Evolutionary conservation across 2,113 vertebrate species (phyloP).

Genomic region (Hippocampus comes): DNA sequence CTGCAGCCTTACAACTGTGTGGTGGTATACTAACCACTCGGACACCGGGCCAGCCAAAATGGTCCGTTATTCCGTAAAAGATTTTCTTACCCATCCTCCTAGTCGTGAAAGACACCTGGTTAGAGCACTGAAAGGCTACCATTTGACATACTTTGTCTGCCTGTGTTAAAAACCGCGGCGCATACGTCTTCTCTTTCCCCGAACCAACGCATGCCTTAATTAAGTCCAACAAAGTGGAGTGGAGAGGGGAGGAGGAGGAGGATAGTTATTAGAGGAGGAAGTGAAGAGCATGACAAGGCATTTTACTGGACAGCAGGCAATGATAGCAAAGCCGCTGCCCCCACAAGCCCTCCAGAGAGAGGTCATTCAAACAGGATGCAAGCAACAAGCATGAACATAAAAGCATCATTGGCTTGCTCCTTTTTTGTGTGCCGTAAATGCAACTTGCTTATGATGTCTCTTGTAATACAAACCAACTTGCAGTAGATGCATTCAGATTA

Average conservation of each 20-base stretch:
- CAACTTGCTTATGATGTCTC: not conserved
- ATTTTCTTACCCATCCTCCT: not conserved
- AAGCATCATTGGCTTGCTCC: not conserved
- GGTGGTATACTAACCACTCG: too few relatives aligned
- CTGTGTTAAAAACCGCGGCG: slow-evolving; percentile 24
- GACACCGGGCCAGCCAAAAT: too few relatives aligned
- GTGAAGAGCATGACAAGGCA: slow-evolving; percentile 64
- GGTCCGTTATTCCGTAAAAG: not conserved
- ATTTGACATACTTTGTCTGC: slow-evolving; percentile 1
- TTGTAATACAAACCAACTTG: not conserved
- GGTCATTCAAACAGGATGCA: not conserved
- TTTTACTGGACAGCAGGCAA: slow-evolving; percentile 47
- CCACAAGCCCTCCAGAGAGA: not conserved
- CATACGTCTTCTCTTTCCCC: slow-evolving; percentile 5
- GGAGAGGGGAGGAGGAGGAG: slow-evolving; percentile 19
- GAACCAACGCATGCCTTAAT: slow-evolving; percentile 14
- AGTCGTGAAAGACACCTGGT: not conserved
- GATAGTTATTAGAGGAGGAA: slow-evolving; percentile 42
- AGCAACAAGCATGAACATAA: slow-evolving; percentile 4
- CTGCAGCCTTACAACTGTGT: too few relatives aligned
- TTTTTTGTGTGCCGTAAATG: not conserved
- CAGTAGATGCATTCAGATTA: not conserved
- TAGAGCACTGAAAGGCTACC: not conserved
- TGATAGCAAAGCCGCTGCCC: not conserved
- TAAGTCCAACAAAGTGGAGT: slow-evolving; percentile 35